These are phyloP conservation scores for Euphydryas editha DNA, from an alignment of 2,888 invertebrate species.

Conservation along the genomic window DNA sequence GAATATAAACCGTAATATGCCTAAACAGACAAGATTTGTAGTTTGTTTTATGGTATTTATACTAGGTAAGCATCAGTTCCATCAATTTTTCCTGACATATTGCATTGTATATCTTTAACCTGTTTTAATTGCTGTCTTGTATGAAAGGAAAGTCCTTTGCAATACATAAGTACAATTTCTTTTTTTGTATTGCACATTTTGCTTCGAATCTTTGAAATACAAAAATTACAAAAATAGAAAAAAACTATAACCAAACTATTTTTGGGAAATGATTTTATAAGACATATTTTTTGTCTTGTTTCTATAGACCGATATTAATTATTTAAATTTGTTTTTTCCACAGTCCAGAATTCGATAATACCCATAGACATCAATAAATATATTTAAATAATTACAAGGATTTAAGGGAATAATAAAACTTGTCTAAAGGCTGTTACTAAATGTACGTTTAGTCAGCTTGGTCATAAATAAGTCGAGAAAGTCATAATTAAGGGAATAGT, in stretches of 20 bases:
- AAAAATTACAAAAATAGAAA: too few relatives aligned
- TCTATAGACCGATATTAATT: not conserved
- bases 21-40: not conserved
- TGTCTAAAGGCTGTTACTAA: slow-evolving; percentile 61
- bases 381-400: not conserved
- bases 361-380: not conserved
- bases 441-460: slow-evolving; percentile 70
- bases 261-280: too few relatives aligned
- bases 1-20: not conserved
- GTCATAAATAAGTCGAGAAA: slow-evolving; percentile 68
- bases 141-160: too few relatives aligned
- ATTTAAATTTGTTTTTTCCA: not conserved
- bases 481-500: not conserved
- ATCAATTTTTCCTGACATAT: not conserved
- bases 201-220: too few relatives aligned
- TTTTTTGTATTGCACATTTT: too few relatives aligned
- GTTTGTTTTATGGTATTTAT: not conserved
- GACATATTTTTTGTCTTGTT: too few relatives aligned
- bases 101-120: too few relatives aligned
- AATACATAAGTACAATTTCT: too few relatives aligned
- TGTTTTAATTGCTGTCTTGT: not conserved
- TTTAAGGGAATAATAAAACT: not conserved
- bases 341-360: slow-evolving; percentile 1
- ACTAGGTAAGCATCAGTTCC: not conserved
- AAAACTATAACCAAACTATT: too few relatives aligned